Conservation (phyloP, 2,113 vertebrate genomes). For the Podilymbus podiceps region DNA sequence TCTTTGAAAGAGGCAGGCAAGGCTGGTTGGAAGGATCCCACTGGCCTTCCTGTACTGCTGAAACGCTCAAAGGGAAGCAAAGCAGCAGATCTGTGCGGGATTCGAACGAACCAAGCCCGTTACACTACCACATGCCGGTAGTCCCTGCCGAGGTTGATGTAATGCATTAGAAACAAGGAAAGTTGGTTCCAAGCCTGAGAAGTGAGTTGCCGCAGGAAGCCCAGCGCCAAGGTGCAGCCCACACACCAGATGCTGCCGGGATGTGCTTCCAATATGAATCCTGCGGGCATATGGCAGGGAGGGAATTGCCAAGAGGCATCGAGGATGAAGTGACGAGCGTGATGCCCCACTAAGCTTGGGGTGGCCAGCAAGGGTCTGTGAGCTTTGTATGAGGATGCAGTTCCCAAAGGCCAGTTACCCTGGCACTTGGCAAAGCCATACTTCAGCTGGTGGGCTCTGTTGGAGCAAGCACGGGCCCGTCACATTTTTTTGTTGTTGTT, state of each 20-base stretch:
- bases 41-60: rapidly evolving
- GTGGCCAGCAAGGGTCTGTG: neutral
- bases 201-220: neutral
- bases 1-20: neutral
- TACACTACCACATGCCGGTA: rapidly evolving
- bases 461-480: rapidly evolving
- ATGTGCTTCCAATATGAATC: neutral
- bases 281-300: neutral
- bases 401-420: neutral
- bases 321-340: neutral
- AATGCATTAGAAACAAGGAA: neutral
- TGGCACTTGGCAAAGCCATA: neutral
- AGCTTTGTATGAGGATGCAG: rapidly evolving
- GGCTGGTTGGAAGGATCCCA: neutral
- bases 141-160: neutral
- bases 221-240: neutral
- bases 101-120: rapidly evolving
- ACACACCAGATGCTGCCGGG: neutral
- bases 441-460: neutral
- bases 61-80: neutral
- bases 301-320: neutral
- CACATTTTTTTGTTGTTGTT: neutral
- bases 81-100: neutral
- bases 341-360: neutral
- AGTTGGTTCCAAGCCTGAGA: neutral